These are phyloP conservation scores for Calonectris borealis DNA, from an alignment of 2,113 vertebrate genomes.

Conservation along the genomic window DNA sequence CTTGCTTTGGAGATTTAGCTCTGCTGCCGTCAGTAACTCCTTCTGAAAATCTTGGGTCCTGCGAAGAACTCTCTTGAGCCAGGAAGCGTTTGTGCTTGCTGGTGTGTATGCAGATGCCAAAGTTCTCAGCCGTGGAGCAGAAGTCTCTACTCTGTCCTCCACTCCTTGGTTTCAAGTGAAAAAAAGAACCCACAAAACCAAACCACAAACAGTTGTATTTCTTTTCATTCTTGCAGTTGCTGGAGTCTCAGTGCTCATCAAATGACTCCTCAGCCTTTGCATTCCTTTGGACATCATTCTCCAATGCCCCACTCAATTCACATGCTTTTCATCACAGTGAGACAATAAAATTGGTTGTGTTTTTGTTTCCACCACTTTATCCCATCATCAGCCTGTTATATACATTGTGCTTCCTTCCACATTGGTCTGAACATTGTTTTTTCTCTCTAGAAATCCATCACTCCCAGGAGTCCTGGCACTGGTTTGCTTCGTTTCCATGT, in stretches of 20 bases:
- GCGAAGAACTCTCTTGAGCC: fast-evolving
- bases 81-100: background rate
- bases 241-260: background rate
- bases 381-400: background rate
- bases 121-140: background rate
- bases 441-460: background rate
- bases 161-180: background rate
- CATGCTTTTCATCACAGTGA: background rate
- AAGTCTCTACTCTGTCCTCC: background rate
- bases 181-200: background rate
- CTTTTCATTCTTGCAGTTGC: background rate
- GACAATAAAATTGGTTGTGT: background rate
- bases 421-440: background rate
- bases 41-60: background rate
- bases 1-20: background rate
- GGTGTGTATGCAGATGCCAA: background rate
- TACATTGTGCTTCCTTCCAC: background rate
- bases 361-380: background rate
- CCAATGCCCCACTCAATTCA: background rate
- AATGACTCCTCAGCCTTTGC: background rate
- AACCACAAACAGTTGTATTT: background rate
- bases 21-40: background rate
- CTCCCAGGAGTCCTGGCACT: background rate
- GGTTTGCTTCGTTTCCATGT: background rate
- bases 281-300: background rate